These are phyloP conservation scores for Rhinolophus ferrumequinum DNA, from an alignment of 2,113 vertebrate species.

Conservation along the genomic window DNA sequence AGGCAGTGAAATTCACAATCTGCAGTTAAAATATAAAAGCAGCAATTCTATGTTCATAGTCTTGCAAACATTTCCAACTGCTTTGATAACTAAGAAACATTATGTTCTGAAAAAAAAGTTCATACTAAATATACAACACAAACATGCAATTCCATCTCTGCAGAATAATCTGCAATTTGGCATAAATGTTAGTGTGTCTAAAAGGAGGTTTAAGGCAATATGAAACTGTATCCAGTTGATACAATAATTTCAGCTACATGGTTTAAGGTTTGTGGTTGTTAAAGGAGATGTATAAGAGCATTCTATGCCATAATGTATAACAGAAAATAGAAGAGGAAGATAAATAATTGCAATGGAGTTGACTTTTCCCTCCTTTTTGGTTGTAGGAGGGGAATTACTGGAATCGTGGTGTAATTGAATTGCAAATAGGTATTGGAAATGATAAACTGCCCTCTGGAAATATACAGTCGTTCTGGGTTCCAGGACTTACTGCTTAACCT, in stretches of 20 bases:
- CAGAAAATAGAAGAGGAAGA: conserved; percentile 82
- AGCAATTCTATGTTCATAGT: conserved; percentile 96
- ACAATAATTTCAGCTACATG: conserved; percentile 84
- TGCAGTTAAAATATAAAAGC: conserved; percentile 97
- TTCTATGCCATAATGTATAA: conserved; percentile 81
- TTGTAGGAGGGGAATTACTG: conserved; percentile 68
- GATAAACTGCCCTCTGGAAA: conserved; percentile 71
- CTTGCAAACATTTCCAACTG: conserved; percentile 96
- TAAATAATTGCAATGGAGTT: conserved; percentile 74
- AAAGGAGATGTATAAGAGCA: conserved; percentile 85
- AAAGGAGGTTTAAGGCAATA: conserved; percentile 88
- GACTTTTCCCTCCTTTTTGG: conserved; percentile 39
- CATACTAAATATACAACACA: conserved; percentile 99
- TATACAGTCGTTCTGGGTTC: conserved; percentile 68
- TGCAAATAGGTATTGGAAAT: conserved; percentile 76
- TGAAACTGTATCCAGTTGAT: conserved; percentile 88
- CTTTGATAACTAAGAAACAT: conserved; percentile 93
- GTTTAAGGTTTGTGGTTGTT: conserved; percentile 85
- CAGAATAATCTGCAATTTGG: conserved; percentile 93
- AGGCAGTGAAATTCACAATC: conserved; percentile 99
- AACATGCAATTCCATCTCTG: conserved; percentile 96
- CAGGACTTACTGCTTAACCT: conserved; percentile 60
- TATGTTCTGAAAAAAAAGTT: conserved; percentile 92
- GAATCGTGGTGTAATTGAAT: conserved; percentile 75
- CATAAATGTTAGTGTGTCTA: conserved; percentile 92